Conservation (phyloP, 2,888 invertebrate species). For the Apodemia duryi region DNA sequence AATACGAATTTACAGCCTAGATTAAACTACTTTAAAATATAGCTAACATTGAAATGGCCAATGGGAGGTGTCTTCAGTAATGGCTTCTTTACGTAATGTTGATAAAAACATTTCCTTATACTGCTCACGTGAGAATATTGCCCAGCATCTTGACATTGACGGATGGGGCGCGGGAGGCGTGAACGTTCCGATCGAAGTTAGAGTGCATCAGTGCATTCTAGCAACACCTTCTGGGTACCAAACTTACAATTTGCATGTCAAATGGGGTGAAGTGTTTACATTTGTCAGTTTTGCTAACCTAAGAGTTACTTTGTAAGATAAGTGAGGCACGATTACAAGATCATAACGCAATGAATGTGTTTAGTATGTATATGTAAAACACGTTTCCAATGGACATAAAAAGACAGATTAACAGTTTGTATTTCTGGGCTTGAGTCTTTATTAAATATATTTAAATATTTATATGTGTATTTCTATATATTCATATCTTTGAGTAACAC, state of each 20-base stretch:
- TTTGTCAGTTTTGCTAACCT: constrained; percentile 14
- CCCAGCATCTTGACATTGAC: constrained; percentile 55
- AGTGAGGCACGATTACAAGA: not conserved
- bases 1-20: constrained; percentile 63
- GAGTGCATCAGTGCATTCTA: constrained; percentile 25
- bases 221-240: constrained; percentile 33
- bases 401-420: no score
- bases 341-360: not conserved
- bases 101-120: constrained; percentile 62
- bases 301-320: constrained; percentile 4
- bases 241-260: constrained; percentile 47
- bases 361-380: no score
- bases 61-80: constrained; percentile 50
- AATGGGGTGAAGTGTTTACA: constrained; percentile 23
- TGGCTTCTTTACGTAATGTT: constrained; percentile 57
- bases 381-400: no score
- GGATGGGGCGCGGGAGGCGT: constrained; percentile 47
- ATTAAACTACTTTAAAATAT: constrained; percentile 50
- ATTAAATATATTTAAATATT: no score
- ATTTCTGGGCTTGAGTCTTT: no score
- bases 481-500: no score
- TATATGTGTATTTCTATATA: no score
- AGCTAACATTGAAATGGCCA: constrained; percentile 44
- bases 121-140: constrained; percentile 58
- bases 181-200: constrained; percentile 34